Evolutionary conservation across 2,113 vertebrate genomes (phyloP), one percentile per base, ranked within the genome.

Genomic region (Numida meleagris): DNA sequence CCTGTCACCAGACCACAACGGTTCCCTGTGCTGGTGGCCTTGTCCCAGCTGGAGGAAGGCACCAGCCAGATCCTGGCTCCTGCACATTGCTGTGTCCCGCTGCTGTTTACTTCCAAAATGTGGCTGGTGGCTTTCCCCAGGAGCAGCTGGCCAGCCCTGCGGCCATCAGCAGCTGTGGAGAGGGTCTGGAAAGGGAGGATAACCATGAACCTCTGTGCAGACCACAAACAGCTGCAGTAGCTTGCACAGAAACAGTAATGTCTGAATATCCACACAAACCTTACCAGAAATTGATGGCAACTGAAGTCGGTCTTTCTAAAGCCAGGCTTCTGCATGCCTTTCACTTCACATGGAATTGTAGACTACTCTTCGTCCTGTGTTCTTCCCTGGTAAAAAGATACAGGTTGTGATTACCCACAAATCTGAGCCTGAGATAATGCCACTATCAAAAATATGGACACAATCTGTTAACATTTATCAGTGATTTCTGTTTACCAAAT

Each of bases 1-100:
- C 31, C 65, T 67, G 29, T 21, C 31, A 19, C 20, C 42, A 10
- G 9, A 11, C 12, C 9, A 21, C 20, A 14, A 5, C 66, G 9
- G 45, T n/a, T 27, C 17, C 10, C 36, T 55, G 40, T 0, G 0
- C 33, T 3, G 3, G 31, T 72, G 34, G 40, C 66, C 9, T n/a
- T 0, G 0, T 78, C 62, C 33, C 36, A 51, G 53, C 7, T 0
- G 0, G 16, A 40, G 29, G 38, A 45, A 0, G 2, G 33, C 57
- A 43, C 21, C 53, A 63, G 27, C 36, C 24, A 46, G 12, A 17
- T 51, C 21, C 18, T 36, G 31, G 48, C 48, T 87, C 25, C 38
- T 2, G 0, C 21, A 2, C 31, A 43, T 53, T 40, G 78, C 48
- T 70, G 15, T 19, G 24, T 63, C 78, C 25, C 12, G 16, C 24